Conservation (phyloP, 2,888 invertebrate genomes). For the Polyploca ridens region DNA sequence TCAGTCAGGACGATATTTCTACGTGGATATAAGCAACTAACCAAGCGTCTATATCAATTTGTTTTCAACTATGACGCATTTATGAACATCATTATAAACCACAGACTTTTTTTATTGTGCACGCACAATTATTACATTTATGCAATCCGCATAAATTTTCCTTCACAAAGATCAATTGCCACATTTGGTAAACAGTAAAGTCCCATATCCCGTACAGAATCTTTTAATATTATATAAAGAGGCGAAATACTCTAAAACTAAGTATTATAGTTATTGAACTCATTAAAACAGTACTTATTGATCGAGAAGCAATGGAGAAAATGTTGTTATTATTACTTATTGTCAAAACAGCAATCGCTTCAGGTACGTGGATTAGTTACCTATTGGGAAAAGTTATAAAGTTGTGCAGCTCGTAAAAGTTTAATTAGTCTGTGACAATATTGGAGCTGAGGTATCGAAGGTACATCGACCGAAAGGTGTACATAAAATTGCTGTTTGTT, state of each 20-base stretch:
- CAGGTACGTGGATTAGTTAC: not conserved
- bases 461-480: not conserved
- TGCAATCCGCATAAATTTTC: not conserved
- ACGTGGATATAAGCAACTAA: no score
- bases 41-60: no score
- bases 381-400: not conserved
- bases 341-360: not conserved
- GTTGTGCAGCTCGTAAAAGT: not conserved
- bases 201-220: conserved; percentile 1
- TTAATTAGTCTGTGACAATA: not conserved
- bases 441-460: not conserved
- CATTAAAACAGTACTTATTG: not conserved
- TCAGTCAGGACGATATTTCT: no score
- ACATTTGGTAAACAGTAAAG: conserved; percentile 1
- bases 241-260: not conserved
- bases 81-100: not conserved
- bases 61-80: not conserved
- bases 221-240: not conserved
- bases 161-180: not conserved
- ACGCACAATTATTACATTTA: no score
- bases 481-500: no score
- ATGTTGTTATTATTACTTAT: not conserved
- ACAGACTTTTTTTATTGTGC: not conserved
- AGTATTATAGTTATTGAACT: not conserved
- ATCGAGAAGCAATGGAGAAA: not conserved